Evolutionary conservation across 2,113 vertebrate species (phyloP).

Genomic region (Eolophus roseicapilla): DNA sequence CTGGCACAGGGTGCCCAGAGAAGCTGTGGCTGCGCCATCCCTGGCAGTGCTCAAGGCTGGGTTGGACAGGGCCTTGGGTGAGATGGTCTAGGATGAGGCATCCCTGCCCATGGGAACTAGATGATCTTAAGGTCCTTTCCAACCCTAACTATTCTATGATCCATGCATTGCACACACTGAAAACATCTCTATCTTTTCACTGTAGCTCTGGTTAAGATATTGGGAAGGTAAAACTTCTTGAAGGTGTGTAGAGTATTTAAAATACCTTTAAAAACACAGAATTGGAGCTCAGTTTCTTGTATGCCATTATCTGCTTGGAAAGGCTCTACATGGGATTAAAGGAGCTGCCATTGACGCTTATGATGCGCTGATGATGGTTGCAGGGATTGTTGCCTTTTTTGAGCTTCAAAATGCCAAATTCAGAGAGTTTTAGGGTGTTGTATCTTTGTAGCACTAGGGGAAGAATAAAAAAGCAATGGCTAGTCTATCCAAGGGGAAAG

Average conservation of each 20-base stretch:
- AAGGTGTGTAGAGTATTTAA: background rate
- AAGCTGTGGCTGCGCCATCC: no score
- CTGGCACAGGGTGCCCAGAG: no score
- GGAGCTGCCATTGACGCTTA: background rate
- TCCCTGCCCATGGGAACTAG: background rate
- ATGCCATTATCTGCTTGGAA: background rate
- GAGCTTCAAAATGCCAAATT: background rate
- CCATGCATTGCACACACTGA: background rate
- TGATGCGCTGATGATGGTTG: accelerated
- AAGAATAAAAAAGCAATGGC: accelerated
- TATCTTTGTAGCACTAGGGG: background rate
- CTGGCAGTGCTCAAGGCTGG: no score
- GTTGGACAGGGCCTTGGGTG: background rate
- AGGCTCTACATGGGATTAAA: accelerated
- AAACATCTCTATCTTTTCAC: background rate
- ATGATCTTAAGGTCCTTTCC: background rate
- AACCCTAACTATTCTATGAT: background rate
- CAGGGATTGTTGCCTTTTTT: background rate
- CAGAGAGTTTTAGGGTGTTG: accelerated
- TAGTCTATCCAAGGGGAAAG: background rate
- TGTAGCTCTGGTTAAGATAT: background rate
- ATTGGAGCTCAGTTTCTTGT: background rate
- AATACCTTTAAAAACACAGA: background rate
- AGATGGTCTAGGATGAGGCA: background rate
- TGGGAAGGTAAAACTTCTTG: background rate